Conservation (phyloP, 2,797 vertebrate species). For the Spea hammondii region DNA sequence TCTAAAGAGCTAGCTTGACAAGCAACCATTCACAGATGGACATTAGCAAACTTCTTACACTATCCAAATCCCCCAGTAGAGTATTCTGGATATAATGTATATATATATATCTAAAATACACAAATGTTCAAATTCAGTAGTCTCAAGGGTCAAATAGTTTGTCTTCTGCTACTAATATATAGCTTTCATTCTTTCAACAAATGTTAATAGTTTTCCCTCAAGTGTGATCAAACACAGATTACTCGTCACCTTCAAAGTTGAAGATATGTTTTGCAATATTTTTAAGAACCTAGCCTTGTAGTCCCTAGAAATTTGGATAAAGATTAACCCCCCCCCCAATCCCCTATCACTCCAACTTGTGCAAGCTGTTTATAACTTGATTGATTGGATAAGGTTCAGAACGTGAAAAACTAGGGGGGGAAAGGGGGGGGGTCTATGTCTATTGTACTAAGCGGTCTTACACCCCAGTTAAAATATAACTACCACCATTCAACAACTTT, state of each 20-base stretch:
- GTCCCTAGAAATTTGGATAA: slow-evolving; percentile 53
- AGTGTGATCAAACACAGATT: slow-evolving; percentile 18
- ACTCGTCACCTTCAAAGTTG: neutral
- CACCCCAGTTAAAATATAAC: slow-evolving; percentile 97
- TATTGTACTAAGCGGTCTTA: slow-evolving; percentile 68
- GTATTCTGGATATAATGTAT: too few species aligned
- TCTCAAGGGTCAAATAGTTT: slow-evolving; percentile 4
- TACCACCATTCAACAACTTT: slow-evolving; percentile 72
- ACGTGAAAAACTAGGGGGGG: slow-evolving; percentile 58
- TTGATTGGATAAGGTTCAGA: slow-evolving; percentile 67
- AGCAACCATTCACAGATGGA: too few species aligned
- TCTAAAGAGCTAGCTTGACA: too few species aligned
- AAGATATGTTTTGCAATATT: slow-evolving; percentile 39
- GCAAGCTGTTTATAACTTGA: slow-evolving; percentile 63
- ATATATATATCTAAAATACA: too few species aligned
- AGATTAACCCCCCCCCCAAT: slow-evolving; percentile 52
- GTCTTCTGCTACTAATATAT: slow-evolving; percentile 11
- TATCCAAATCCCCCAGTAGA: too few species aligned
- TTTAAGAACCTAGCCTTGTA: slow-evolving; percentile 41
- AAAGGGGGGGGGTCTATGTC: slow-evolving; percentile 62
- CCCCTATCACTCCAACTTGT: slow-evolving; percentile 18
- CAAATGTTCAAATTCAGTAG: neutral
- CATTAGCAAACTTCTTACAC: too few species aligned
- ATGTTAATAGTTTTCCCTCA: slow-evolving; percentile 6
- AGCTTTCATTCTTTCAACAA: slow-evolving; percentile 19